Evolutionary conservation across 2,888 invertebrate species (phyloP).

Genomic region (Sinhomidia bicolor): DNA sequence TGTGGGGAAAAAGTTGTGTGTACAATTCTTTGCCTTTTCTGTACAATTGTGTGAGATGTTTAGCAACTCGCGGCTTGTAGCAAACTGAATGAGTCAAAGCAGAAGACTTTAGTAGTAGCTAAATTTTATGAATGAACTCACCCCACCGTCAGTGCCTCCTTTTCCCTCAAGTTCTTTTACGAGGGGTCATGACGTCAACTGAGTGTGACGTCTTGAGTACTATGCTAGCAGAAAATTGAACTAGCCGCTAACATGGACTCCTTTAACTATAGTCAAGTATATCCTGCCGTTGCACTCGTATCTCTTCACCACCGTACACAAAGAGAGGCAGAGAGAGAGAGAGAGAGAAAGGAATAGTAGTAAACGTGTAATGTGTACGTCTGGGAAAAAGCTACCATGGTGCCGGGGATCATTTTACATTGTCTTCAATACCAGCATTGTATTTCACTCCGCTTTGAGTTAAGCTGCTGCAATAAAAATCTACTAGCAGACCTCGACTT

Average conservation of each 20-base stretch:
- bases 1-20: background rate
- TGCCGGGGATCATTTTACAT: conserved; percentile 9
- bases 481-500: background rate
- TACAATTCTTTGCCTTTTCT: conserved; percentile 24
- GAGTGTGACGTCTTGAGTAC: conserved; percentile 77
- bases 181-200: conserved; percentile 80
- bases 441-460: background rate
- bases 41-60: conserved; percentile 71
- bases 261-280: background rate
- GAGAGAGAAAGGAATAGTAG: background rate
- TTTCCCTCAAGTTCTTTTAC: conserved; percentile 65
- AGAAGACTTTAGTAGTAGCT: conserved; percentile 73
- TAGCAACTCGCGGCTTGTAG: conserved; percentile 76
- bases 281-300: background rate
- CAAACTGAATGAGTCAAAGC: conserved; percentile 79
- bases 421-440: background rate
- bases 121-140: conserved; percentile 80
- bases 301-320: background rate
- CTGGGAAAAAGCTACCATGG: background rate
- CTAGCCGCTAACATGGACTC: conserved; percentile 47
- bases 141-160: conserved; percentile 77
- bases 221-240: conserved; percentile 50
- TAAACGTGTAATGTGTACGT: background rate
- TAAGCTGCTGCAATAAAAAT: background rate
- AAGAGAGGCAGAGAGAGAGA: too few relatives aligned